Conservation (phyloP, 2,888 invertebrate species). For the Pinctada fucata region DNA sequence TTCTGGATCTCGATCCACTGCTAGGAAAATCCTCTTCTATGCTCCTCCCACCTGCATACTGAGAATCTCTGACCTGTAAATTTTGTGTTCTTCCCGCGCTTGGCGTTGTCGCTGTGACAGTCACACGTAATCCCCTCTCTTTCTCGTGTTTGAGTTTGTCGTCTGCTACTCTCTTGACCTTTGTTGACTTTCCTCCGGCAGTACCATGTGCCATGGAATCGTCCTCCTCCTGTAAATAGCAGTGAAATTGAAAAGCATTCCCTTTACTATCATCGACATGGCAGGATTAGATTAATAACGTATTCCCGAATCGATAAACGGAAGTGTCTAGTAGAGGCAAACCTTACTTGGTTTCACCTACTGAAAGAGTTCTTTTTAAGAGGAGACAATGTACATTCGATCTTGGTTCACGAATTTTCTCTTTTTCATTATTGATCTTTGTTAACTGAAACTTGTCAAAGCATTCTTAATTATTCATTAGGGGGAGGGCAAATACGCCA, state of each 20-base stretch:
- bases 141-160: slow-evolving; percentile 21
- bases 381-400: slow-evolving; percentile 27
- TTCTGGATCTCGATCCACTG: slow-evolving; percentile 56
- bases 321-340: slow-evolving; percentile 35
- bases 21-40: slow-evolving; percentile 44
- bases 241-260: slow-evolving; percentile 26
- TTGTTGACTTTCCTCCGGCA: slow-evolving; percentile 56
- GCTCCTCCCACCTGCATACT: slow-evolving; percentile 9
- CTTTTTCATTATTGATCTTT: neutral
- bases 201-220: slow-evolving; percentile 69
- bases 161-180: slow-evolving; percentile 48
- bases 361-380: slow-evolving; percentile 42
- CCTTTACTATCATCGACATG: slow-evolving; percentile 37
- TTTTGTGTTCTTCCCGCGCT: slow-evolving; percentile 13
- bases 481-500: neutral
- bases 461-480: slow-evolving; percentile 1
- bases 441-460: neutral
- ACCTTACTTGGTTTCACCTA: slow-evolving; percentile 39
- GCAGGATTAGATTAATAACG: slow-evolving; percentile 62
- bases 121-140: slow-evolving; percentile 6
- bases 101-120: slow-evolving; percentile 31
- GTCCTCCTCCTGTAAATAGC: slow-evolving; percentile 60
- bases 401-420: neutral
- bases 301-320: slow-evolving; percentile 54
- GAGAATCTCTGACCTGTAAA: neutral